Conservation (phyloP, 2,888 invertebrate species). For the Pemphredon lugubris region DNA sequence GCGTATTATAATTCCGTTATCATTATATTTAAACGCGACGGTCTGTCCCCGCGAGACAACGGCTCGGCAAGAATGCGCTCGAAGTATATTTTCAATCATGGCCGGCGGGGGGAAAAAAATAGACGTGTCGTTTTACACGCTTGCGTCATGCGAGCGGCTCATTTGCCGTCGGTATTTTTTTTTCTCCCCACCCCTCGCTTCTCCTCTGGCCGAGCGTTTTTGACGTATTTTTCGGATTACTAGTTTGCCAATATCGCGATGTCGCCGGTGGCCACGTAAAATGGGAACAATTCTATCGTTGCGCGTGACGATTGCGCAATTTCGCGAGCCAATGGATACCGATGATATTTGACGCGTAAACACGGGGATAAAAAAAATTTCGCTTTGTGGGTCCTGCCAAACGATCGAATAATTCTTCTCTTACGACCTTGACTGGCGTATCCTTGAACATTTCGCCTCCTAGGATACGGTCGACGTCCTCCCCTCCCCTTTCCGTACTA, state of each 20-base stretch:
- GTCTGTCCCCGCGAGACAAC: background rate
- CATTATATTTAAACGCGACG: background rate
- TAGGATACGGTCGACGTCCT: slow-evolving; percentile 4
- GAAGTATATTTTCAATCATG: slow-evolving; percentile 19
- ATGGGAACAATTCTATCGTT: too few relatives aligned
- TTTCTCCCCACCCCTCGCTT: background rate
- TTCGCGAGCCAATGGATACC: background rate
- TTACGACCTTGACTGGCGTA: slow-evolving; percentile 34
- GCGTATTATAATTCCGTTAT: background rate
- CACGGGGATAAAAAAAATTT: background rate
- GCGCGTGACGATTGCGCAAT: too few relatives aligned
- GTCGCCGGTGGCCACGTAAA: too few relatives aligned
- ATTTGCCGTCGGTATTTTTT: slow-evolving; percentile 12
- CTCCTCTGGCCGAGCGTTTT: background rate
- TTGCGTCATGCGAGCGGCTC: slow-evolving; percentile 27
- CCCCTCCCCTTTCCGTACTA: slow-evolving; percentile 3
- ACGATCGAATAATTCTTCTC: slow-evolving; percentile 25
- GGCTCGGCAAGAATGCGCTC: slow-evolving; percentile 3
- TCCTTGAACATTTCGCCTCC: slow-evolving; percentile 29
- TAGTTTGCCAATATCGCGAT: background rate
- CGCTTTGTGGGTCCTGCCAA: slow-evolving; percentile 3
- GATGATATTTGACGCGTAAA: background rate
- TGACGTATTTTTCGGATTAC: background rate
- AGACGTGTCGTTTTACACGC: slow-evolving; percentile 37
- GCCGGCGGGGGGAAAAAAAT: slow-evolving; percentile 32